A percentile compares a stretch with the other conserved stretches of the same genome.
These are phyloP conservation scores for Toxotes jaculatrix DNA, from an alignment of 2,113 vertebrate species.

Conservation along the genomic window DNA sequence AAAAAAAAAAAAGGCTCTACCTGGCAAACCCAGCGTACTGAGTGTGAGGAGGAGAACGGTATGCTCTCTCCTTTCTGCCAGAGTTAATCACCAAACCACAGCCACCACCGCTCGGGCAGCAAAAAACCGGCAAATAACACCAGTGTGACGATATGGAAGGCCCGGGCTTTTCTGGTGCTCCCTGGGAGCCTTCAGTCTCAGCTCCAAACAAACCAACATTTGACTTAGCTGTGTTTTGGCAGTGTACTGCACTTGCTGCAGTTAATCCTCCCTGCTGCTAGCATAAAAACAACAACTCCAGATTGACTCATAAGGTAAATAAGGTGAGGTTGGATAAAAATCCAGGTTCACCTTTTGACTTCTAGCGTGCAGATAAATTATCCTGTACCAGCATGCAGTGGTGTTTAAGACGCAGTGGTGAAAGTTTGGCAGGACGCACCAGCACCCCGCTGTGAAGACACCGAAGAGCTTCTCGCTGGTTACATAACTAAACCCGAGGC, in stretches of 20 bases:
- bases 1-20: constrained; percentile 16
- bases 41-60: constrained; percentile 27
- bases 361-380: background rate
- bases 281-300: constrained; percentile 9
- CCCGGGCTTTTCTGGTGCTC: constrained; percentile 10
- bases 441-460: background rate
- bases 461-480: background rate
- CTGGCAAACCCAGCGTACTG: constrained; percentile 22
- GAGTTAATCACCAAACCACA: constrained; percentile 53
- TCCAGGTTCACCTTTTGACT: constrained; percentile 11
- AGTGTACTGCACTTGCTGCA: background rate
- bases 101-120: constrained; percentile 17
- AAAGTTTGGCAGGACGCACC: background rate
- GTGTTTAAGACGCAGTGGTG: background rate
- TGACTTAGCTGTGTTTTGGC: constrained; percentile 35
- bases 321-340: background rate
- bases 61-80: constrained; percentile 38
- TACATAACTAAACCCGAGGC: constrained; percentile 10
- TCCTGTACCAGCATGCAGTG: background rate
- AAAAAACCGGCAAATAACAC: constrained; percentile 39
- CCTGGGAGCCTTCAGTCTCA: constrained; percentile 19
- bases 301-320: constrained; percentile 23
- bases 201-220: constrained; percentile 49
- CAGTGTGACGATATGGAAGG: constrained; percentile 46
- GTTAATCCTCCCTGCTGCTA: constrained; percentile 18